Evolutionary conservation across 2,888 invertebrate genomes (phyloP), one percentile per base, ranked within the genome.

Genomic region (Sylvicola cinctus): DNA sequence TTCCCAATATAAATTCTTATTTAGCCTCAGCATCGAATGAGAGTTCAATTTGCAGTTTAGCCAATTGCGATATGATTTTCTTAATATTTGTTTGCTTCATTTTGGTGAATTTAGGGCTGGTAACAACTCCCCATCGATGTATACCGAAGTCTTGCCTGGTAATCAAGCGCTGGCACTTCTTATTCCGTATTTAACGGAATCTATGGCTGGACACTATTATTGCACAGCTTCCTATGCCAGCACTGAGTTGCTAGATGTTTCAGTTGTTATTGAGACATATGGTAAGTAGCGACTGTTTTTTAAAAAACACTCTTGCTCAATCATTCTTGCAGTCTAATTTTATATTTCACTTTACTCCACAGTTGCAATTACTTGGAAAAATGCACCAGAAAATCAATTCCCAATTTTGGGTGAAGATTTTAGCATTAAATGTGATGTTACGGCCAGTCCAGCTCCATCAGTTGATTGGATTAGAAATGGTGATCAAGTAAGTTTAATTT

Each of bases 281-380:
- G 64, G 75, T 75, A 58, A 65, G 65, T 61, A 25, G 36, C 33
- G 8, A 49, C 57, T 60, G 26, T 30, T 27, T 37, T 23, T 25
- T 28, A 7, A 31, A 26, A 8, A n/a, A 14, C 14, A 12, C 20
- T 37, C 32, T 14, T 20, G 8, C 16, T 41, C 12, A 15, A 17
- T n/a, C n/a, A n/a, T n/a, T n/a, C n/a, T 27, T 15, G 13, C 16
- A 20, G 13, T 37, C 26, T 6, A 14, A 16, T 14, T 8, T 29
- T 3, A 33, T 11, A 20, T 20, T 20, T 20, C 20, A 20, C 4
- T 20, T 20, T n/a, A n/a, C n/a, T n/a, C 53, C 60, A 36, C 57
- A 87, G 87, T 79, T 50, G 77, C 79, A 28, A 84, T 90, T 38
- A 81, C 77, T 40, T 84, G 81, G 74, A 73, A 72, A 11, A 77